Evolutionary conservation across 2,113 vertebrate genomes (phyloP).

Genomic region (Platysteira castanea): DNA sequence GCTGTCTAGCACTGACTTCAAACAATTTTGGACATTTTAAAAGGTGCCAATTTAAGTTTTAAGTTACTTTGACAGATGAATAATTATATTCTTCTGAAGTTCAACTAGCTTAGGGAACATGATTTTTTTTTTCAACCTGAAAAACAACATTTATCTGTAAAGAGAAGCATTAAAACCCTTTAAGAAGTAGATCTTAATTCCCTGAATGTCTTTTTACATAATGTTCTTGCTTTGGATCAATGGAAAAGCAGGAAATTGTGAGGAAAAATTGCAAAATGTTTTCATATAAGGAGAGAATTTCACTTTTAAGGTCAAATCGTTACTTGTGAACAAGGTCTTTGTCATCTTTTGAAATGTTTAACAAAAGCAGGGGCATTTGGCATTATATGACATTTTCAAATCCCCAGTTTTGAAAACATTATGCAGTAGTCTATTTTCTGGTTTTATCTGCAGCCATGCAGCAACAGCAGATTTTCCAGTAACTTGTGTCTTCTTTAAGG

Average conservation of each 20-base stretch:
- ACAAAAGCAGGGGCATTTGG: background rate
- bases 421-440: background rate
- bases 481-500: background rate
- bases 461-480: background rate
- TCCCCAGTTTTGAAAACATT: background rate
- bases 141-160: background rate
- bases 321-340: background rate
- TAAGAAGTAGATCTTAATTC: background rate
- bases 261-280: background rate
- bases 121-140: background rate
- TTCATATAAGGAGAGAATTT: background rate
- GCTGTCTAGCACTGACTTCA: background rate
- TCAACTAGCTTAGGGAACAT: background rate
- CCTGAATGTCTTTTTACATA: background rate
- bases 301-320: background rate
- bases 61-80: background rate
- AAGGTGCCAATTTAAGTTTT: background rate
- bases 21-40: background rate
- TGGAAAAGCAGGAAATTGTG: background rate
- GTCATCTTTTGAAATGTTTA: background rate
- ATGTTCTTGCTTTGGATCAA: background rate
- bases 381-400: background rate
- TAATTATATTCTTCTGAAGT: background rate
- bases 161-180: background rate
- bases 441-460: background rate